A percentile compares a stretch with the other conserved stretches of the same genome.
Conservation (phyloP, 2,797 vertebrate species). For the Melanotaenia nigrans region DNA sequence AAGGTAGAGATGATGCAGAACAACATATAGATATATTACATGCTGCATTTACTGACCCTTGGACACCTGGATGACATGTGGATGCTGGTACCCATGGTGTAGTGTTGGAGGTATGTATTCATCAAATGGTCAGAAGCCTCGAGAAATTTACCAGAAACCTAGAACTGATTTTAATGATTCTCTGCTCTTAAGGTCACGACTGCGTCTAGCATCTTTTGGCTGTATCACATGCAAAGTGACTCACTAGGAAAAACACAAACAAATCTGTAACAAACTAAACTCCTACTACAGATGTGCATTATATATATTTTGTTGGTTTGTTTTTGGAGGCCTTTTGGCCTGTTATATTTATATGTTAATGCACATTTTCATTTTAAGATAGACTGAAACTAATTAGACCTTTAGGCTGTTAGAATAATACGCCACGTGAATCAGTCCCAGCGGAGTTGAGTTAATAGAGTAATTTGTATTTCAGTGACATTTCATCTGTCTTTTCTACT, state of each 20-base stretch:
- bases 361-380: neutral
- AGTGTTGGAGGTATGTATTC: neutral
- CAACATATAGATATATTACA: no score
- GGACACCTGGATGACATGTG: no score
- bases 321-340: no score
- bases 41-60: no score
- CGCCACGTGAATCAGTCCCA: neutral
- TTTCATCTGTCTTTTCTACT: neutral
- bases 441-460: neutral
- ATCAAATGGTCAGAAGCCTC: neutral
- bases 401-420: neutral
- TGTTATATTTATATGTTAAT: neutral
- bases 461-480: neutral
- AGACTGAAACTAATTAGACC: neutral
- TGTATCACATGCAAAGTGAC: neutral
- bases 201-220: neutral
- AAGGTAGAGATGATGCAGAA: no score
- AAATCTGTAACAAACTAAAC: constrained; percentile 4
- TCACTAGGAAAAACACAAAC: neutral
- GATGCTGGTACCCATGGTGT: neutral
- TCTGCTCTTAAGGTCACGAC: neutral
- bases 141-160: neutral
- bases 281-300: neutral
- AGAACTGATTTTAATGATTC: neutral
- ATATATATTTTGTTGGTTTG: neutral